A percentile compares a stretch with the other conserved stretches of the same genome.
Conservation (phyloP, 2,888 invertebrate species). For the Mythimna vitellina region DNA sequence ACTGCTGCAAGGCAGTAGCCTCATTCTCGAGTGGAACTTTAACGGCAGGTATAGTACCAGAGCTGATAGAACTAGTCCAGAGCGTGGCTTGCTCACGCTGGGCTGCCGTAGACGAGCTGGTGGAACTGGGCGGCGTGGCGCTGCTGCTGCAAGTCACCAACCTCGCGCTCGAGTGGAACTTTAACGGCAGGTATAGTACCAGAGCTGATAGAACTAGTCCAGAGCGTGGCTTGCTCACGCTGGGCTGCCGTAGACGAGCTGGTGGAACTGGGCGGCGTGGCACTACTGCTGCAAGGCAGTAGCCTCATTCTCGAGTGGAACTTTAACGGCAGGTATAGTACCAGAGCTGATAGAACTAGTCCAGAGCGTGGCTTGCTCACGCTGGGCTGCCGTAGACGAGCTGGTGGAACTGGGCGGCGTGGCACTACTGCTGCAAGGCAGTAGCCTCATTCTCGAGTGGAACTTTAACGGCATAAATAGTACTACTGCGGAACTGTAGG, state of each 20-base stretch:
- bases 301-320: too few species aligned
- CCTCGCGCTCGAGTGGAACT: slow-evolving; percentile 97
- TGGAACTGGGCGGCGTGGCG: slow-evolving; percentile 95
- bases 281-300: too few species aligned
- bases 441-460: slow-evolving; percentile 98
- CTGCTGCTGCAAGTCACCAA: slow-evolving; percentile 96
- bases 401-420: slow-evolving; percentile 96
- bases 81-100: slow-evolving; percentile 94
- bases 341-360: slow-evolving; percentile 92
- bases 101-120: slow-evolving; percentile 97
- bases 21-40: slow-evolving; percentile 98
- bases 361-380: slow-evolving; percentile 92
- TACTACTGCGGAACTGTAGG: too few species aligned
- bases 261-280: slow-evolving; percentile 95
- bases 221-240: slow-evolving; percentile 92
- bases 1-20: slow-evolving; percentile 96
- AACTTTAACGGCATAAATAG: slow-evolving; percentile 94
- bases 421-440: slow-evolving; percentile 95
- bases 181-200: slow-evolving; percentile 93
- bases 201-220: slow-evolving; percentile 95
- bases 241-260: slow-evolving; percentile 98
- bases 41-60: slow-evolving; percentile 91
- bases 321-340: too few species aligned
- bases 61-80: slow-evolving; percentile 94
- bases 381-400: slow-evolving; percentile 97